Conservation (phyloP, 1,140 invertebrate genomes). For the Leptoteleia sp. region DNA sequence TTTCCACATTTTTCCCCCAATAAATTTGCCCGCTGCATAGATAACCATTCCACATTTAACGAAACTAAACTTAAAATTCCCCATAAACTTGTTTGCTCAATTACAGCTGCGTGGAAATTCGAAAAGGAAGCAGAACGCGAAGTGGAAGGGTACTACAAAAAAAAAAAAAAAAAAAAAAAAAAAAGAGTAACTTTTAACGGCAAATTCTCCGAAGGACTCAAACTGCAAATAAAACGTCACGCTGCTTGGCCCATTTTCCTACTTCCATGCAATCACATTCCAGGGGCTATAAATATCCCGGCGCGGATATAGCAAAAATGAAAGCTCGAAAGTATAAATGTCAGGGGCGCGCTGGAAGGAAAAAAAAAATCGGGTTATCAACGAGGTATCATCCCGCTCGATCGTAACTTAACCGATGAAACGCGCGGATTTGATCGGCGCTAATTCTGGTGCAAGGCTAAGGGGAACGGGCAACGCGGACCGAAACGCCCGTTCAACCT, state of each 20-base stretch:
- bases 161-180: not conserved
- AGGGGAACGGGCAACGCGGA: constrained; percentile 2
- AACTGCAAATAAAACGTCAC: too few species aligned
- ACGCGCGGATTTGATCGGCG: constrained; percentile 40
- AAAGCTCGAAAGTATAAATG: constrained; percentile 51
- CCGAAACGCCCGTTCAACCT: constrained; percentile 44
- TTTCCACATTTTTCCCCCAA: too few species aligned
- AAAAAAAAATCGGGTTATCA: constrained; percentile 58
- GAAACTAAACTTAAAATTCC: too few species aligned
- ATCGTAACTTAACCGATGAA: constrained; percentile 49
- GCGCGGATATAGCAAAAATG: constrained; percentile 30
- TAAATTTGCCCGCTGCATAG: too few species aligned
- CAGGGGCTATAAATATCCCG: constrained; percentile 35
- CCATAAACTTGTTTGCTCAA: too few species aligned
- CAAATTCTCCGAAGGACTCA: too few species aligned
- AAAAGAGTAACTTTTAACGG: too few species aligned
- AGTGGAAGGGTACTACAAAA: too few species aligned
- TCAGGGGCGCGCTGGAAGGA: constrained; percentile 17
- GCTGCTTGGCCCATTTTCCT: constrained; percentile 35
- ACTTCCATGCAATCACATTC: constrained; percentile 33
- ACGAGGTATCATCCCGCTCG: constrained; percentile 18
- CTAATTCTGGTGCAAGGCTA: constrained; percentile 35
- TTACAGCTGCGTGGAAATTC: too few species aligned
- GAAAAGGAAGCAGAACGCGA: too few species aligned
- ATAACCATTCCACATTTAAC: too few species aligned